These are phyloP conservation scores for Coleophora flavipennella DNA, from an alignment of 2,888 invertebrate species.

Conservation along the genomic window DNA sequence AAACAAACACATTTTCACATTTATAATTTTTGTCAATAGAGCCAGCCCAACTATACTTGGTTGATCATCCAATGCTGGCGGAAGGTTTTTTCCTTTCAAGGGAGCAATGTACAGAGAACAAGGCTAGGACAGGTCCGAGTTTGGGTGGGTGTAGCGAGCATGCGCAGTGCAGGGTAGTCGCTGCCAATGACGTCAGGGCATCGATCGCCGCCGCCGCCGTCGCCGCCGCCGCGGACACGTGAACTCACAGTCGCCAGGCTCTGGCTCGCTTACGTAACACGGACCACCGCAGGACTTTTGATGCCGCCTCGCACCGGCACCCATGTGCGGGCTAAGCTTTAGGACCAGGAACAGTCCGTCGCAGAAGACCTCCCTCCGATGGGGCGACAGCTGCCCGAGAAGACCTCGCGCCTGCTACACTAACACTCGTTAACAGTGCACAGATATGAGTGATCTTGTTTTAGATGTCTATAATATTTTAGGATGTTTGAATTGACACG, in stretches of 20 bases:
- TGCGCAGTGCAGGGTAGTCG: slow-evolving; percentile 23
- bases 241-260: slow-evolving; percentile 6
- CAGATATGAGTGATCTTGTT: slow-evolving; percentile 26
- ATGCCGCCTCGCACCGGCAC: slow-evolving; percentile 65
- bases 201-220: slow-evolving; percentile 38
- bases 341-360: slow-evolving; percentile 97
- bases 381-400: slow-evolving; percentile 89
- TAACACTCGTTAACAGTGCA: slow-evolving; percentile 1
- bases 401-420: slow-evolving; percentile 6
- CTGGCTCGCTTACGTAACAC: slow-evolving; percentile 45
- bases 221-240: slow-evolving; percentile 15
- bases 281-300: slow-evolving; percentile 21
- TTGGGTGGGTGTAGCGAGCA: slow-evolving; percentile 24
- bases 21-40: slow-evolving; percentile 62
- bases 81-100: background rate
- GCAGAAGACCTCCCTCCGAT: slow-evolving; percentile 96
- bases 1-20: no score
- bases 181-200: slow-evolving; percentile 55
- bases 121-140: slow-evolving; percentile 4
- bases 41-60: slow-evolving; percentile 2
- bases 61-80: slow-evolving; percentile 1
- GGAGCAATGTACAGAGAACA: slow-evolving; percentile 21
- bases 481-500: slow-evolving; percentile 30
- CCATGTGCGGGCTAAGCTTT: slow-evolving; percentile 97
- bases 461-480: slow-evolving; percentile 29